A percentile compares a stretch with the other conserved stretches of the same genome.
These are phyloP conservation scores for Rhinoraja longicauda DNA, from an alignment of 2,797 vertebrate species.

Conservation along the genomic window DNA sequence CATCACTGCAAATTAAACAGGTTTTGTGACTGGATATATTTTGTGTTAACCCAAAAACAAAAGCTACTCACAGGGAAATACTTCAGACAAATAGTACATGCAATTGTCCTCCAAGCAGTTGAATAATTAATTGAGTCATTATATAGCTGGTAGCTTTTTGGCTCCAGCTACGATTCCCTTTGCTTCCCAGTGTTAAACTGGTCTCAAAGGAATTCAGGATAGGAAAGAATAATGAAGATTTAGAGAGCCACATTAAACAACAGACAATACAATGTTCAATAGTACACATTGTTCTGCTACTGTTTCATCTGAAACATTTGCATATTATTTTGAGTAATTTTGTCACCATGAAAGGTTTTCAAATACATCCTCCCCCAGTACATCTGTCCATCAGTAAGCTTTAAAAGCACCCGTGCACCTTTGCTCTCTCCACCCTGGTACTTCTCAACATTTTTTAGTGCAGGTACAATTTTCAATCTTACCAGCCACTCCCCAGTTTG, in stretches of 20 bases:
- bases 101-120: conserved; percentile 13
- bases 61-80: conserved; percentile 8
- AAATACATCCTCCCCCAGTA: conserved; percentile 4
- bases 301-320: conserved; percentile 24
- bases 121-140: conserved; percentile 30
- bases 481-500: not conserved
- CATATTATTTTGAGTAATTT: conserved; percentile 28
- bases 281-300: conserved; percentile 7
- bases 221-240: conserved; percentile 16
- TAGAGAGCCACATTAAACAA: conserved; percentile 31
- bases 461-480: not conserved
- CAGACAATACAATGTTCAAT: conserved; percentile 31
- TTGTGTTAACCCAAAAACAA: not conserved
- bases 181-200: conserved; percentile 33
- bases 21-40: not conserved
- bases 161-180: conserved; percentile 2
- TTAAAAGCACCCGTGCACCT: not conserved
- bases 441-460: not conserved
- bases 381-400: conserved; percentile 14
- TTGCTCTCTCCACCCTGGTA: not conserved
- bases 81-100: conserved; percentile 36
- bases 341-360: not conserved
- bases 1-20: not conserved
- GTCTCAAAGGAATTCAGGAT: conserved; percentile 20
- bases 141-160: conserved; percentile 19